Evolutionary conservation across 2,888 invertebrate genomes (phyloP).

Genomic region (Ophonus ardosiacus): DNA sequence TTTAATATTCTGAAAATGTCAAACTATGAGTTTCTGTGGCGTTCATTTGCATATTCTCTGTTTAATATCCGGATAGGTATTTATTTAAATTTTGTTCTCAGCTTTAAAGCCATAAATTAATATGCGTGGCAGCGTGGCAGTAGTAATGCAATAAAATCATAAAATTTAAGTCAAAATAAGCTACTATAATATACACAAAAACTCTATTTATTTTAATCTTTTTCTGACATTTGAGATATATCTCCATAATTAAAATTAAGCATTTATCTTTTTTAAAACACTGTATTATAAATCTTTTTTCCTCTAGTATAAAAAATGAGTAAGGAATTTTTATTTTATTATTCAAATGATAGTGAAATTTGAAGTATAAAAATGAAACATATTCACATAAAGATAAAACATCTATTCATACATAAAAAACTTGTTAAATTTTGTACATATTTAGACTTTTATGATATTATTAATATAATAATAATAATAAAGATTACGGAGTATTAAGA

Average conservation of each 20-base stretch:
- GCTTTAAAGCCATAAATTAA: conserved; percentile 42
- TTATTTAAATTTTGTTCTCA: conserved; percentile 53
- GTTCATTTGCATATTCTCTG: conserved; percentile 38
- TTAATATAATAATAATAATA: too few relatives aligned
- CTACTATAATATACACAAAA: conserved; percentile 24
- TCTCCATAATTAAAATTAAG: conserved; percentile 28
- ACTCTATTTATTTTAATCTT: conserved; percentile 26
- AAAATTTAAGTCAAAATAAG: conserved; percentile 48
- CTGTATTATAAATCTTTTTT: neutral
- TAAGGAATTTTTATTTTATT: neutral
- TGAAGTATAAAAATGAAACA: neutral
- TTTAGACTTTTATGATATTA: too few relatives aligned
- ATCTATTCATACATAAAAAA: too few relatives aligned
- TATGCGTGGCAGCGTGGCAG: conserved; percentile 43
- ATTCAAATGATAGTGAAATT: neutral
- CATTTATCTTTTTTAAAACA: neutral
- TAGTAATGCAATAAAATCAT: conserved; percentile 44
- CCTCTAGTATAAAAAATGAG: too few relatives aligned
- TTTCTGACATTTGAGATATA: conserved; percentile 3
- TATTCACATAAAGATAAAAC: too few relatives aligned
- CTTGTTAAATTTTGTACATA: too few relatives aligned
- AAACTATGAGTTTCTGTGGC: conserved; percentile 30
- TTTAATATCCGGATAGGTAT: conserved; percentile 32
- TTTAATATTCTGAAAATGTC: conserved; percentile 51
- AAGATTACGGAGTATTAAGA: too few relatives aligned